Percentiles rank a stretch among this genome's conserved stretches.
Evolutionary conservation across 2,888 invertebrate genomes (phyloP).

Genomic region (Rhagium mordax): DNA sequence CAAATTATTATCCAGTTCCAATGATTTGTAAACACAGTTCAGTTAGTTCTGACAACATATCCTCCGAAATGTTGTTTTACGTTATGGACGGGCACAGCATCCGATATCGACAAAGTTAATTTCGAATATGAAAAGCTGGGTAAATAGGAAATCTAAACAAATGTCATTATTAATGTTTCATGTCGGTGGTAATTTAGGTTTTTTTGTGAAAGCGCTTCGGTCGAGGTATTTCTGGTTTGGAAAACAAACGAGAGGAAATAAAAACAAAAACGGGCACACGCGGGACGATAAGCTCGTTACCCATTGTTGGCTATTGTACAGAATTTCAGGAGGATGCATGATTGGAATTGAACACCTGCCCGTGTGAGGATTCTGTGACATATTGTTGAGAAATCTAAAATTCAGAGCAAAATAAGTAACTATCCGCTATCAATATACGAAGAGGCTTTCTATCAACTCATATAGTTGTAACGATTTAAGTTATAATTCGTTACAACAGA

Average conservation of each 20-base stretch:
- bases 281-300: not conserved
- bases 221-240: not conserved
- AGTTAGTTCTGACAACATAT: not conserved
- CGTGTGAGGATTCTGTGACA: too few relatives aligned
- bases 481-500: too few relatives aligned
- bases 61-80: not conserved
- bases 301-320: not conserved
- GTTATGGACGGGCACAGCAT: not conserved
- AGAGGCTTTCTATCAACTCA: too few relatives aligned
- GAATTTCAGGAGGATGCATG: too few relatives aligned
- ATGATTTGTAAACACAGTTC: not conserved
- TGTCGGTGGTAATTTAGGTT: not conserved
- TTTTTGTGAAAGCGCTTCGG: not conserved
- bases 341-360: too few relatives aligned
- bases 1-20: not conserved
- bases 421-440: too few relatives aligned
- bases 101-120: not conserved
- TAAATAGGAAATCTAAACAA: not conserved
- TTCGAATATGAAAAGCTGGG: not conserved
- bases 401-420: too few relatives aligned
- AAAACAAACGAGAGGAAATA: not conserved
- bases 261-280: not conserved
- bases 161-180: not conserved
- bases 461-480: too few relatives aligned
- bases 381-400: too few relatives aligned